Conservation (phyloP, 37 sponge, comb jelly and placozoan genomes). For the Corticium candelabrum region DNA sequence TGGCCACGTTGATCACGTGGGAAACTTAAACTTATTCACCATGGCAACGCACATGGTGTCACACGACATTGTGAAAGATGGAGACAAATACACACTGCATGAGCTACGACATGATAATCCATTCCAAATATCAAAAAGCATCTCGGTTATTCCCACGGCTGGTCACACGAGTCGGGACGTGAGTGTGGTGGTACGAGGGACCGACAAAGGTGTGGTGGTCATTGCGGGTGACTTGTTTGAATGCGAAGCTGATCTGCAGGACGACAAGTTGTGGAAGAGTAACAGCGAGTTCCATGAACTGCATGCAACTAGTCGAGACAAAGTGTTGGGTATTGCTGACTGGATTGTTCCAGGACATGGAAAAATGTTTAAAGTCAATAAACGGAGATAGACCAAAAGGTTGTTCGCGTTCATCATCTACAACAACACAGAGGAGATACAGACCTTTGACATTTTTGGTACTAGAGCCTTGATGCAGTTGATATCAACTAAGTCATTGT, state of each 20-base stretch:
- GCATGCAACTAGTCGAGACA: neutral
- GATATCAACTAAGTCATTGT: too few relatives aligned
- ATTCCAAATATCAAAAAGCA: neutral
- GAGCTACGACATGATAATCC: neutral
- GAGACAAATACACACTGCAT: neutral
- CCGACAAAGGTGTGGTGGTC: neutral
- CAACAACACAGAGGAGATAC: too few relatives aligned
- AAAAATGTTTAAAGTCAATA: neutral
- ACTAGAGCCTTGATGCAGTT: too few relatives aligned
- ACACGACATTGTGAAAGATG: neutral
- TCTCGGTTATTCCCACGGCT: neutral
- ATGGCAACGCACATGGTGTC: neutral
- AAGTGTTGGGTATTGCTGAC: neutral
- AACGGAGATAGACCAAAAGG: too few relatives aligned
- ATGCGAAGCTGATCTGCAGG: neutral
- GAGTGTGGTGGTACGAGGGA: neutral
- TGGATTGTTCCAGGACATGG: neutral
- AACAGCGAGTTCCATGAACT: neutral
- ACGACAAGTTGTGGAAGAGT: neutral
- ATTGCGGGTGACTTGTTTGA: neutral
- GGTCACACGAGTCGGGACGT: conserved; percentile 1
- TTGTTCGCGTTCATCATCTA: too few relatives aligned
- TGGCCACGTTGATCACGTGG: neutral
- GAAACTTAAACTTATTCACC: neutral
- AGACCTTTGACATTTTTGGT: too few relatives aligned